A percentile compares a stretch with the other conserved stretches of the same genome.
Conservation (phyloP, 2,797 vertebrate genomes). For the Rhinoraja longicauda region DNA sequence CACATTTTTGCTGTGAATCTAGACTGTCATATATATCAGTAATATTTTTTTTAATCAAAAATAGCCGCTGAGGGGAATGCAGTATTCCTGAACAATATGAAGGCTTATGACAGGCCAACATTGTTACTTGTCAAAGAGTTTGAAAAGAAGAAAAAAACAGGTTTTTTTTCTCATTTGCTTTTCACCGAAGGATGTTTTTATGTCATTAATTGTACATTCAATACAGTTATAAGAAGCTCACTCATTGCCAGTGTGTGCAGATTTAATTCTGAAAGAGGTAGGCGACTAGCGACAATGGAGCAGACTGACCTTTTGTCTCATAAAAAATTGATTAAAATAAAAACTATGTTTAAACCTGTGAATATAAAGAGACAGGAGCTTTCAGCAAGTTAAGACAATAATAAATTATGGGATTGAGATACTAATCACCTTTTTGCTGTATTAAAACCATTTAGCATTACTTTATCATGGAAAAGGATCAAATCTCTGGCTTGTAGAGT, state of each 20-base stretch:
- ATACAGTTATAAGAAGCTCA: not conserved
- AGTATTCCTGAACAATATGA: not conserved
- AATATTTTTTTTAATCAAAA: not conserved
- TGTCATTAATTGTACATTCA: not conserved
- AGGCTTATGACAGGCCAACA: not conserved
- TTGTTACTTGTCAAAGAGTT: not conserved
- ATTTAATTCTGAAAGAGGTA: not conserved
- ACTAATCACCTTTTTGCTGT: not conserved
- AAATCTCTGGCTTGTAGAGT: constrained; percentile 40
- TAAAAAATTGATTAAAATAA: not conserved
- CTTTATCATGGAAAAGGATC: not conserved
- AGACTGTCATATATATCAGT: not conserved
- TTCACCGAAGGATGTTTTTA: not conserved
- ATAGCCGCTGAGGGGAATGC: not conserved
- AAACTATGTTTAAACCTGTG: not conserved
- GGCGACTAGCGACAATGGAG: not conserved
- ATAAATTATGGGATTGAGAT: not conserved
- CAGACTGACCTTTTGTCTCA: not conserved
- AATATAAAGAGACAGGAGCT: not conserved
- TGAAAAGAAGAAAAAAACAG: not conserved
- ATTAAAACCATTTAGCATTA: not conserved
- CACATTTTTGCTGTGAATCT: not conserved
- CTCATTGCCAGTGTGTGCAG: not conserved
- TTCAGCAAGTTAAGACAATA: not conserved
- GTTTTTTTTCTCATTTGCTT: too few species aligned